Percentiles rank a stretch among this genome's conserved stretches.
Conservation (phyloP, 2,113 vertebrate species). For the Catagonus wagneri region DNA sequence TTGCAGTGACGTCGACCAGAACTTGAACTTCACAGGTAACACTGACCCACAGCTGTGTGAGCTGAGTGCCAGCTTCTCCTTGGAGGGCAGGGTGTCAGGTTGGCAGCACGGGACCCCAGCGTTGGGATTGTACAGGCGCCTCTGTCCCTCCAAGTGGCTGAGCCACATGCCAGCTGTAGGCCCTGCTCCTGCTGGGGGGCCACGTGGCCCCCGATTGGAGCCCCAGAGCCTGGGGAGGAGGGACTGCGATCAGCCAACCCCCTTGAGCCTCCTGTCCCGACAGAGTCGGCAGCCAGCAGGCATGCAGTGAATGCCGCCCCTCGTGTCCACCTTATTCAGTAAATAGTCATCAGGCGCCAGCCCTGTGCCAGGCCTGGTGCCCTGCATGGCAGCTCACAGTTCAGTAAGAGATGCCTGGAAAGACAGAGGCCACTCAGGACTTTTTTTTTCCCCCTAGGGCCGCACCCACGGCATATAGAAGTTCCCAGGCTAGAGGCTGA, state of each 20-base stretch:
- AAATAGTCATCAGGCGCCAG: accelerated
- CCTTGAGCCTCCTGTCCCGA: not conserved
- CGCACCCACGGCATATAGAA: too few species aligned
- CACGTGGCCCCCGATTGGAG: not conserved
- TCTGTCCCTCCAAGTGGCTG: not conserved
- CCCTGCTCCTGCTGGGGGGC: not conserved
- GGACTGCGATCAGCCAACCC: not conserved
- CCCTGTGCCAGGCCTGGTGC: not conserved
- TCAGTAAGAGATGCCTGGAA: not conserved
- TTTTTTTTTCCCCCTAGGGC: not conserved
- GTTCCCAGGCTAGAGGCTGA: too few species aligned
- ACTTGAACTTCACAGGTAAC: not conserved
- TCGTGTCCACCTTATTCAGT: not conserved
- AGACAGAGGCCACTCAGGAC: not conserved
- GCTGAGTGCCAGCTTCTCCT: not conserved
- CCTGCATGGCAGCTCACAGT: not conserved
- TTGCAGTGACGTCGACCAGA: not conserved
- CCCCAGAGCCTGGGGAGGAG: not conserved
- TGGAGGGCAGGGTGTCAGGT: too few species aligned
- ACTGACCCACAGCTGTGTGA: not conserved
- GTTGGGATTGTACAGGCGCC: not conserved
- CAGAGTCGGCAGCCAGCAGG: not conserved
- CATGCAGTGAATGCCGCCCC: not conserved
- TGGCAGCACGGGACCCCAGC: not conserved
- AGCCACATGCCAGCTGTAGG: not conserved